phyloP scores from a whole-genome alignment of 2,113 vertebrate genomes.

The Paracyprichromis sp. region DNA sequence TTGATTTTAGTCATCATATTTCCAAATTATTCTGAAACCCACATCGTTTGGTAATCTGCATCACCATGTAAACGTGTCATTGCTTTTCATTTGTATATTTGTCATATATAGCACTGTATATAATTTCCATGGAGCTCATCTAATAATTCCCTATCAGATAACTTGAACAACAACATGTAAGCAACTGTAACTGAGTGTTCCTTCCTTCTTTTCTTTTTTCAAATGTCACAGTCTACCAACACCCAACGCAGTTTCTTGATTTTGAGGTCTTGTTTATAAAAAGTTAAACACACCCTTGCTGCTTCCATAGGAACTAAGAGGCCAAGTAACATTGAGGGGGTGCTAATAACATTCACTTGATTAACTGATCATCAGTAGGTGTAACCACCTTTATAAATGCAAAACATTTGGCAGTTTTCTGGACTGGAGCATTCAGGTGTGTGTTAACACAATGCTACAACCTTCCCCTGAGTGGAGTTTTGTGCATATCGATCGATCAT shows the following conservation, averaged over 20 bases:
- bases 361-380: background rate
- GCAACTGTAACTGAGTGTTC: background rate
- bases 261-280: background rate
- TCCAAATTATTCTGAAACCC: background rate
- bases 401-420: background rate
- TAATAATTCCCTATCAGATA: background rate
- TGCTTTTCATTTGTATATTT: background rate
- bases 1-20: background rate
- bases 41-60: background rate
- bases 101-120: background rate
- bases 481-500: background rate
- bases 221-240: background rate
- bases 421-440: background rate
- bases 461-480: background rate
- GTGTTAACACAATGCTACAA: background rate
- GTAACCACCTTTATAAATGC: background rate
- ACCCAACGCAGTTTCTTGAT: background rate
- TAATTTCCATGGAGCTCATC: background rate
- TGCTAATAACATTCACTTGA: background rate
- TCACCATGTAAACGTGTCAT: accelerated
- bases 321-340: background rate
- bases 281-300: background rate
- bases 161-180: background rate
- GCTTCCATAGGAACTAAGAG: background rate
- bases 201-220: background rate